These are phyloP conservation scores for Trachelus tabidus DNA, from an alignment of 2,888 invertebrate genomes.

Conservation along the genomic window DNA sequence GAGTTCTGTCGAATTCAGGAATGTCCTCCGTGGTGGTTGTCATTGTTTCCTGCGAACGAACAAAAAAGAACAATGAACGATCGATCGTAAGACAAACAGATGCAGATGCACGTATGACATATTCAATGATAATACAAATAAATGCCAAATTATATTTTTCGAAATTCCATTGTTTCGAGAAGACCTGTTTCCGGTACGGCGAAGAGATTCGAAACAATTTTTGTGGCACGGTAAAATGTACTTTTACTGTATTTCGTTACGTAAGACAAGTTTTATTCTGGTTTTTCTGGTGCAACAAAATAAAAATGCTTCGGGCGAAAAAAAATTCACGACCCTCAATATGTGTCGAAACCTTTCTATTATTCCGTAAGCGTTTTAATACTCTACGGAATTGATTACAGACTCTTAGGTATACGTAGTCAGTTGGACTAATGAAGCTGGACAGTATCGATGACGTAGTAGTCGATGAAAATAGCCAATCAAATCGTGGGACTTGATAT, in stretches of 20 bases:
- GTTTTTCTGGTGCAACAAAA: background rate
- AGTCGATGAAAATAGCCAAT: background rate
- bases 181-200: background rate
- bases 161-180: background rate
- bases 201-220: background rate
- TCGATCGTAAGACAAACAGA: background rate
- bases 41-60: slow-evolving; percentile 40
- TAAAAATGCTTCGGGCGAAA: background rate
- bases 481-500: background rate
- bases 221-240: background rate
- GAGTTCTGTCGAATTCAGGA: slow-evolving; percentile 67
- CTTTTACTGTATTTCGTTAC: background rate
- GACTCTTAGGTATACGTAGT: background rate
- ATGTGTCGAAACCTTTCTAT: background rate
- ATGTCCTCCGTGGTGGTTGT: slow-evolving; percentile 66
- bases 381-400: background rate
- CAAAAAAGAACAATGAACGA: background rate
- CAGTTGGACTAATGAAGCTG: background rate
- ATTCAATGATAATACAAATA: background rate
- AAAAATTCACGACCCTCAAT: background rate
- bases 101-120: background rate
- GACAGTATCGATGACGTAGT: background rate
- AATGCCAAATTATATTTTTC: background rate
- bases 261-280: background rate
- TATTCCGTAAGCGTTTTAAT: background rate